Evolutionary conservation across 2,113 vertebrate genomes (phyloP).

Genomic region (Beaufortia kweichowensis): DNA sequence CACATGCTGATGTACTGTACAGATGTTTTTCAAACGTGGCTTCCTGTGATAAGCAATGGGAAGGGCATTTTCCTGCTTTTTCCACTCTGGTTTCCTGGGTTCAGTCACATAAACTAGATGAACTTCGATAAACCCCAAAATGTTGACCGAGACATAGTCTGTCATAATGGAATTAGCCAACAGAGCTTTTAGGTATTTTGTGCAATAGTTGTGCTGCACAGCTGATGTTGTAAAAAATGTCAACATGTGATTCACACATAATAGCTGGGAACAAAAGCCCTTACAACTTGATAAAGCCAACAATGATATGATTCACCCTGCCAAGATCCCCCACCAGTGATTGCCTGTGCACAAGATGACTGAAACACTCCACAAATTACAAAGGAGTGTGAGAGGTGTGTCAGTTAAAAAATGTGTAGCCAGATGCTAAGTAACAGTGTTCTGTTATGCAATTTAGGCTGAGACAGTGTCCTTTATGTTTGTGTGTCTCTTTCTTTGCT

Average conservation of each 20-base stretch:
- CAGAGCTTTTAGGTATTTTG: neutral
- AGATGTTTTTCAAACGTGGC: constrained; percentile 64
- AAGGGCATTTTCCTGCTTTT: constrained; percentile 53
- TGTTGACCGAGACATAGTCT: neutral
- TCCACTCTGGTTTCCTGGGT: constrained; percentile 51
- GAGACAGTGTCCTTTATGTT: constrained; percentile 8
- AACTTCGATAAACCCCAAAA: constrained; percentile 12
- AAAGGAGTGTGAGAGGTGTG: constrained; percentile 33
- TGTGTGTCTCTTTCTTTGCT: neutral
- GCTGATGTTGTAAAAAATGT: neutral
- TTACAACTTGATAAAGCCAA: neutral
- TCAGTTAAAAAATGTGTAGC: constrained; percentile 20
- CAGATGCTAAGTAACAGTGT: constrained; percentile 17
- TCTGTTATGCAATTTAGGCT: constrained; percentile 11
- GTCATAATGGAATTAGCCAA: neutral
- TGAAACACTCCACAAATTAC: constrained; percentile 36
- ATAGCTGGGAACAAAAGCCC: neutral
- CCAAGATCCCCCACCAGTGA: neutral
- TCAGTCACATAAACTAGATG: neutral
- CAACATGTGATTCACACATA: neutral
- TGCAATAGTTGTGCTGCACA: neutral
- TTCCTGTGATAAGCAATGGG: constrained; percentile 46
- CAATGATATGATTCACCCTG: too few species aligned
- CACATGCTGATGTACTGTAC: constrained; percentile 1
- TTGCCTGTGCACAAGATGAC: neutral